Conservation (phyloP, 2,797 vertebrate genomes). For the Babyrousa celebensis region DNA sequence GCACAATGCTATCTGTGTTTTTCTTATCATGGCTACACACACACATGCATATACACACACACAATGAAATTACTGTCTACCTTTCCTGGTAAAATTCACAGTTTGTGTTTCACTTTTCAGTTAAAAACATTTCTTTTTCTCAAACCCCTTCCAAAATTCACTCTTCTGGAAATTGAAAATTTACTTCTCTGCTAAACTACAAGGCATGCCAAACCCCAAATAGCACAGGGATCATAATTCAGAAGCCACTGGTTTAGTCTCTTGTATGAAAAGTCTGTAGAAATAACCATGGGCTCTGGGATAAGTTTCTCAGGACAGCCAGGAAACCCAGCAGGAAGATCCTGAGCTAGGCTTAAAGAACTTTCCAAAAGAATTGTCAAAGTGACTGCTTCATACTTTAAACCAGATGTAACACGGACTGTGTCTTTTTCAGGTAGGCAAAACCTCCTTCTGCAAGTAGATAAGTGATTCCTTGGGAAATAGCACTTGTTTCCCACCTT, state of each 20-base stretch:
- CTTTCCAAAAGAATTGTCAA: slow-evolving; percentile 40
- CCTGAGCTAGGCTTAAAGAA: slow-evolving; percentile 64
- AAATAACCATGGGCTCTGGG: slow-evolving; percentile 76
- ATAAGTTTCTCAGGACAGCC: slow-evolving; percentile 73
- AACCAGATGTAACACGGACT: neutral
- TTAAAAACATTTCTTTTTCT: slow-evolving; percentile 77
- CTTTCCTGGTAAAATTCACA: slow-evolving; percentile 76
- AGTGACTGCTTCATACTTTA: slow-evolving; percentile 48
- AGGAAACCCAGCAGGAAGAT: slow-evolving; percentile 85
- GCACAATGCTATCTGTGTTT: neutral
- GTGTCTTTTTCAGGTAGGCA: slow-evolving; percentile 66
- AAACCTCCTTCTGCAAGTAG: slow-evolving; percentile 5
- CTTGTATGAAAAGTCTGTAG: slow-evolving; percentile 75
- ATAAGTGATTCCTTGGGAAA: slow-evolving; percentile 77
- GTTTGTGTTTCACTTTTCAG: slow-evolving; percentile 82
- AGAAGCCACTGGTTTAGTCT: slow-evolving; percentile 83
- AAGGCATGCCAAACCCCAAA: slow-evolving; percentile 84
- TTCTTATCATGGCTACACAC: slow-evolving; percentile 11
- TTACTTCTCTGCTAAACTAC: slow-evolving; percentile 83
- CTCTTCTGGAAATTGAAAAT: slow-evolving; percentile 82
- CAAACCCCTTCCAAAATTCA: slow-evolving; percentile 73
- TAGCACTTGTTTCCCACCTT: slow-evolving; percentile 67
- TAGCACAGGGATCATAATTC: slow-evolving; percentile 87
- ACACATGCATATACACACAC: neutral
- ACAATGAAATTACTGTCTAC: slow-evolving; percentile 81